phyloP scores from a whole-genome alignment of 2,113 vertebrate species.

The Ceyx melanurus region DNA sequence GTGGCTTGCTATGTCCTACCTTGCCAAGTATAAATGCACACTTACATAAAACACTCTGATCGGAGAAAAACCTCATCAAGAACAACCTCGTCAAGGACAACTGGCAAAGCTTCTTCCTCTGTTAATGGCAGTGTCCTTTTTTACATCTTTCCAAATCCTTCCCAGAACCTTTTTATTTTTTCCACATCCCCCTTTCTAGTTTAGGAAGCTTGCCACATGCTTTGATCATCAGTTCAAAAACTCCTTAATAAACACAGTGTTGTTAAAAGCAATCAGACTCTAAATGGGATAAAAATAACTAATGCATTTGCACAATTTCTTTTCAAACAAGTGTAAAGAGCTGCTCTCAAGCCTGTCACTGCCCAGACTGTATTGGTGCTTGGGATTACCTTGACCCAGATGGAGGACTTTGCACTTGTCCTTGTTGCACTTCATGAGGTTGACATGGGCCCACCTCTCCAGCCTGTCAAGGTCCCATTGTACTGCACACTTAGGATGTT shows the following conservation, averaged over 20 bases:
- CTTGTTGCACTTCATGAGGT: no score
- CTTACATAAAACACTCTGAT: not conserved
- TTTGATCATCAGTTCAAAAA: not conserved
- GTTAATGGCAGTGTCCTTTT: not conserved
- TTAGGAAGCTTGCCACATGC: not conserved
- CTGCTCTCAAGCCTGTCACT: no score
- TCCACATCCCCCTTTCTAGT: not conserved
- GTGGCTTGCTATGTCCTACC: not conserved
- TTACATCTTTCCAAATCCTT: not conserved
- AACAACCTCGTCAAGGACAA: not conserved
- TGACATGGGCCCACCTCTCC: no score
- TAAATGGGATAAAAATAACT: not conserved
- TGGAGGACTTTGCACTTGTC: no score
- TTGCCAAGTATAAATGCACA: not conserved
- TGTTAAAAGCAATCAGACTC: not conserved
- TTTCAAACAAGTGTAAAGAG: not conserved
- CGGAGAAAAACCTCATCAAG: not conserved
- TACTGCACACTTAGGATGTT: not conserved
- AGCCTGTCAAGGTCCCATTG: no score
- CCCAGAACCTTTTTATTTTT: not conserved
- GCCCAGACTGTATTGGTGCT: no score
- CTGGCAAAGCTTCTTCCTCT: not conserved
- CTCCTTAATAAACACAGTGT: not conserved
- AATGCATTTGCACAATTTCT: not conserved
- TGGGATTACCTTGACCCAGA: no score